A percentile compares a stretch with the other conserved stretches of the same genome.
phyloP scores from a whole-genome alignment of 2,888 invertebrate genomes.

The Epistrophe grossulariae region DNA sequence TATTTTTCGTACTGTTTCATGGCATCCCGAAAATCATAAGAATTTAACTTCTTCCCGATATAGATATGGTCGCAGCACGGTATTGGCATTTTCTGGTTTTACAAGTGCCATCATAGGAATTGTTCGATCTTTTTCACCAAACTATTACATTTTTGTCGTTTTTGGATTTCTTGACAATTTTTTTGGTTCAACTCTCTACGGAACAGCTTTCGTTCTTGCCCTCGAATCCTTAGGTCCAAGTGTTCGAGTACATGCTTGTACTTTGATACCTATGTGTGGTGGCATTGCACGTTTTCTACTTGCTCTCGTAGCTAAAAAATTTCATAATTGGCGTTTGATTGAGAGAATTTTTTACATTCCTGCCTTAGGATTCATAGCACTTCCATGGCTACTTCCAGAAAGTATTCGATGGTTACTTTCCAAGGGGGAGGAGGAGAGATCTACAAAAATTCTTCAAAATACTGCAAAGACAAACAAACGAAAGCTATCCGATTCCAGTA shows the following conservation, averaged over 20 bases:
- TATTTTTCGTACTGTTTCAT: too few species aligned
- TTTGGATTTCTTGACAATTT: slow-evolving; percentile 90
- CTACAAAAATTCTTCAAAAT: slow-evolving; percentile 85
- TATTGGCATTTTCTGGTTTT: slow-evolving; percentile 85
- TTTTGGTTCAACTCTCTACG: slow-evolving; percentile 89
- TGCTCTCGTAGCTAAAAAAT: slow-evolving; percentile 88
- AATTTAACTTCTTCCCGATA: neutral
- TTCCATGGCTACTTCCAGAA: slow-evolving; percentile 88
- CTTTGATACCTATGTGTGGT: slow-evolving; percentile 88
- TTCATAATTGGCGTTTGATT: slow-evolving; percentile 88
- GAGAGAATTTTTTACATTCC: slow-evolving; percentile 88
- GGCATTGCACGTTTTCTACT: slow-evolving; percentile 87
- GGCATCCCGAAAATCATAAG: too few species aligned
- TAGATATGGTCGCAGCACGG: slow-evolving; percentile 86
- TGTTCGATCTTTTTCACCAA: slow-evolving; percentile 87
- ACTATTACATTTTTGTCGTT: slow-evolving; percentile 88
- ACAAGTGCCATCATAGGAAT: slow-evolving; percentile 88
- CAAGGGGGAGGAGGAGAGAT: slow-evolving; percentile 85
- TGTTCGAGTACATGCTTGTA: slow-evolving; percentile 89
- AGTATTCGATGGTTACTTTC: slow-evolving; percentile 91
- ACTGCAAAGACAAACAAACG: slow-evolving; percentile 87
- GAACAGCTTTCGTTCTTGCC: slow-evolving; percentile 89
- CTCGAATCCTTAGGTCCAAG: slow-evolving; percentile 91
- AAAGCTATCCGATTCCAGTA: slow-evolving; percentile 77
- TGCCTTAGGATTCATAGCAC: slow-evolving; percentile 87